Evolutionary conservation across 2,113 vertebrate genomes (phyloP).

Genomic region (Anser brachyrhynchus): DNA sequence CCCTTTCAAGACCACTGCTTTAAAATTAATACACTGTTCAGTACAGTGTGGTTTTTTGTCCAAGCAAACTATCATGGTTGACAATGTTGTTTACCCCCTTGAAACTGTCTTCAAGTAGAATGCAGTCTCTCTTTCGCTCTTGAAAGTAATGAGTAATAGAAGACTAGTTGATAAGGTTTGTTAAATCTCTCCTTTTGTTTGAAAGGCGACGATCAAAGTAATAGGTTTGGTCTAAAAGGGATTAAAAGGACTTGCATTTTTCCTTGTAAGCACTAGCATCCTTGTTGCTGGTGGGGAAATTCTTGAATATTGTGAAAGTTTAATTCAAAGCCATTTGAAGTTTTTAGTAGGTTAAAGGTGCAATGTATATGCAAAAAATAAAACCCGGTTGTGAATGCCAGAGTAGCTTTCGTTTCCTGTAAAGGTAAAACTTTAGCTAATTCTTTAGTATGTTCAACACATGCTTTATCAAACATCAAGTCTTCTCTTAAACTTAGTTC

Average conservation of each 20-base stretch:
- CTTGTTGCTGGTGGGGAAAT: conserved; percentile 78
- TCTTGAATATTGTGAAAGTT: conserved; percentile 76
- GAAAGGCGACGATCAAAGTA: conserved; percentile 77
- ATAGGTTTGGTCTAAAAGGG: conserved; percentile 86
- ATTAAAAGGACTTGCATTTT: conserved; percentile 84
- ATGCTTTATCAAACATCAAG: conserved; percentile 43
- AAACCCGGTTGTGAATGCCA: conserved; percentile 13
- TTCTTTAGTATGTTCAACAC: neutral
- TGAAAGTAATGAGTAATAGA: conserved; percentile 72
- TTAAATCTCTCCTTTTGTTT: conserved; percentile 78
- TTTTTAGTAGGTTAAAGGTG: conserved; percentile 87
- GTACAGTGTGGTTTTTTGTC: conserved; percentile 72
- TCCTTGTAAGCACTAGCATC: conserved; percentile 78
- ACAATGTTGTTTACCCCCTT: conserved; percentile 66
- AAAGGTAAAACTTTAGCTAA: neutral
- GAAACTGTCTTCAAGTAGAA: conserved; percentile 72
- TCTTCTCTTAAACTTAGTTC: conserved; percentile 23
- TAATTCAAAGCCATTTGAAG: conserved; percentile 72
- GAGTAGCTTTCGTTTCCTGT: conserved; percentile 29
- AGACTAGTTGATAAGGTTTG: conserved; percentile 74
- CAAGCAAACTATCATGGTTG: conserved; percentile 69
- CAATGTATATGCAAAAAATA: conserved; percentile 80
- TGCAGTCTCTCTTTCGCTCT: conserved; percentile 60
- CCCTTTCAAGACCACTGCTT: conserved; percentile 86
- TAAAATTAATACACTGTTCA: conserved; percentile 77